A percentile compares a stretch with the other conserved stretches of the same genome.
phyloP scores from a whole-genome alignment of 2,797 vertebrate species.

The Rhinophrynus dorsalis region DNA sequence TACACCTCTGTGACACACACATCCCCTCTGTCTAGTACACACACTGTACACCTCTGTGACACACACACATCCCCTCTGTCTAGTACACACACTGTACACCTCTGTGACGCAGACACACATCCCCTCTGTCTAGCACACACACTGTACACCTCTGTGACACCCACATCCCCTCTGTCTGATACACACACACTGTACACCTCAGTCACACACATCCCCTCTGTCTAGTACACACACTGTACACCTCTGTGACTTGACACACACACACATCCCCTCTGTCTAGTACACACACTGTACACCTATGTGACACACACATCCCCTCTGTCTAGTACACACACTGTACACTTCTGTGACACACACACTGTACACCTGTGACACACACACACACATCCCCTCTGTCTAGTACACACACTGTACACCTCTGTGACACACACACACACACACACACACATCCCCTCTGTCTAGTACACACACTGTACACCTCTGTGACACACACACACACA shows the following conservation, averaged over 20 bases:
- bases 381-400: too few relatives aligned
- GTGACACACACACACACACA: too few relatives aligned
- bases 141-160: constrained; percentile 21
- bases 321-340: too few relatives aligned
- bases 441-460: too few relatives aligned
- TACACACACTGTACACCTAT: too few relatives aligned
- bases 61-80: constrained; percentile 29
- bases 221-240: neutral
- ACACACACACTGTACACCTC: constrained; percentile 1
- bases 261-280: neutral
- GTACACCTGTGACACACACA: too few relatives aligned
- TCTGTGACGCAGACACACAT: neutral
- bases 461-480: too few relatives aligned
- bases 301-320: too few relatives aligned
- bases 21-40: constrained; percentile 16
- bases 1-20: constrained; percentile 7
- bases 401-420: too few relatives aligned
- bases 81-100: neutral
- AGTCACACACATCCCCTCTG: neutral
- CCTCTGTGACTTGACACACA: neutral
- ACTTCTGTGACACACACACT: too few relatives aligned
- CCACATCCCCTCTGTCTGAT: constrained; percentile 4
- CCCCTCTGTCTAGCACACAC: neutral
- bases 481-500: too few relatives aligned
- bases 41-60: constrained; percentile 19